phyloP scores from a whole-genome alignment of 2,113 vertebrate genomes.

The Clarias batrachus region DNA sequence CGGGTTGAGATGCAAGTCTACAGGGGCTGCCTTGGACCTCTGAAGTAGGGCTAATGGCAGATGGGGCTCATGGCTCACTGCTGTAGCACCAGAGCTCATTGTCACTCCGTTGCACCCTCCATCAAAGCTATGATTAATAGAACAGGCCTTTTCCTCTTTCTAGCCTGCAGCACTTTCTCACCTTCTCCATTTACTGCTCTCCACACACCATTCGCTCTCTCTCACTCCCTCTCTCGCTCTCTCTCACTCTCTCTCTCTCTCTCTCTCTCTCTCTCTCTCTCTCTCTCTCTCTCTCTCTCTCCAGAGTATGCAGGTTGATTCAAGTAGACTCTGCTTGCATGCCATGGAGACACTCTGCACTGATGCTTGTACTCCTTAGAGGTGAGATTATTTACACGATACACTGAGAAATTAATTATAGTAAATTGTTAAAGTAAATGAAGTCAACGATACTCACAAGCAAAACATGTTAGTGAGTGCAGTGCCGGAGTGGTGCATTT shows the following conservation, averaged over 20 bases:
- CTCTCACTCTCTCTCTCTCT: neutral
- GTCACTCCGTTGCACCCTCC: slow-evolving; percentile 61
- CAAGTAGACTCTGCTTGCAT: neutral
- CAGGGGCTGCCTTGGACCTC: slow-evolving; percentile 35
- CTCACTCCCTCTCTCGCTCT: slow-evolving; percentile 38
- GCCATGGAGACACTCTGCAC: slow-evolving; percentile 21
- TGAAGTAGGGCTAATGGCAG: slow-evolving; percentile 39
- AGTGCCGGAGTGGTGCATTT: neutral
- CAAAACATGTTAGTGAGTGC: neutral
- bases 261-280: slow-evolving; percentile 44
- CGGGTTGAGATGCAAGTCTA: slow-evolving; percentile 42
- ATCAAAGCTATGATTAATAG: slow-evolving; percentile 75
- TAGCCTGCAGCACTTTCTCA: slow-evolving; percentile 66
- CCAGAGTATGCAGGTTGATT: slow-evolving; percentile 3
- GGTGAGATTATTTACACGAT: slow-evolving; percentile 20
- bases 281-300: neutral
- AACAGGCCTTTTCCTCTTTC: slow-evolving; percentile 59
- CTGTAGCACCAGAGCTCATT: slow-evolving; percentile 61
- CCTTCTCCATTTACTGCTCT: slow-evolving; percentile 63
- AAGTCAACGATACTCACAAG: slow-evolving; percentile 10
- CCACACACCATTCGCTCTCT: slow-evolving; percentile 55
- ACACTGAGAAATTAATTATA: slow-evolving; percentile 18
- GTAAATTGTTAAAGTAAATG: slow-evolving; percentile 14
- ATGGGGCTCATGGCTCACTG: slow-evolving; percentile 33
- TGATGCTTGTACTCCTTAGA: slow-evolving; percentile 18